Evolutionary conservation across 2,113 vertebrate species (phyloP).

Genomic region (Bubo bubo): DNA sequence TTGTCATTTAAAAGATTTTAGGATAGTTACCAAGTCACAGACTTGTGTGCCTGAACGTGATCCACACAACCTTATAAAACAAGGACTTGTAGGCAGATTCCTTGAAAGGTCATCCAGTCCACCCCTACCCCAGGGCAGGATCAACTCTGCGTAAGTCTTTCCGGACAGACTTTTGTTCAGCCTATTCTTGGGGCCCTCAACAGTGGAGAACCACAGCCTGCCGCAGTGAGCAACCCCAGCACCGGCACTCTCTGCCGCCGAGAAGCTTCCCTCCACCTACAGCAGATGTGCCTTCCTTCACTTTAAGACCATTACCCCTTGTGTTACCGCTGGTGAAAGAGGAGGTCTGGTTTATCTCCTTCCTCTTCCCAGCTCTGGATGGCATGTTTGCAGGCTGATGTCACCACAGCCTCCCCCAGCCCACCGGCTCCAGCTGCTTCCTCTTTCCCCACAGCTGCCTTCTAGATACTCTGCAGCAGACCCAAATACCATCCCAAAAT

Average conservation of each 20-base stretch:
- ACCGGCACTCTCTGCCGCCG: rapidly evolving
- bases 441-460: not conserved
- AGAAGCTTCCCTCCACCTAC: not conserved
- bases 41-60: not conserved
- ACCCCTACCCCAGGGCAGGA: not conserved
- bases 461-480: not conserved
- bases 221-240: rapidly evolving
- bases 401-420: not conserved
- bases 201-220: rapidly evolving
- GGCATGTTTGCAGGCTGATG: not conserved
- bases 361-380: not conserved
- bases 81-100: not conserved
- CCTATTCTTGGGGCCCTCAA: not conserved
- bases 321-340: not conserved
- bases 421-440: not conserved
- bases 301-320: not conserved
- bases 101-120: not conserved
- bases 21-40: not conserved
- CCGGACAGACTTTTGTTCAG: not conserved
- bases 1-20: not conserved
- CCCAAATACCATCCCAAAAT: not conserved
- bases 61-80: not conserved
- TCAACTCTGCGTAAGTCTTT: not conserved
- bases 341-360: not conserved
- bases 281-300: not conserved